These are phyloP conservation scores for Microtus oregoni DNA, from an alignment of 2,113 vertebrate species.

Conservation along the genomic window DNA sequence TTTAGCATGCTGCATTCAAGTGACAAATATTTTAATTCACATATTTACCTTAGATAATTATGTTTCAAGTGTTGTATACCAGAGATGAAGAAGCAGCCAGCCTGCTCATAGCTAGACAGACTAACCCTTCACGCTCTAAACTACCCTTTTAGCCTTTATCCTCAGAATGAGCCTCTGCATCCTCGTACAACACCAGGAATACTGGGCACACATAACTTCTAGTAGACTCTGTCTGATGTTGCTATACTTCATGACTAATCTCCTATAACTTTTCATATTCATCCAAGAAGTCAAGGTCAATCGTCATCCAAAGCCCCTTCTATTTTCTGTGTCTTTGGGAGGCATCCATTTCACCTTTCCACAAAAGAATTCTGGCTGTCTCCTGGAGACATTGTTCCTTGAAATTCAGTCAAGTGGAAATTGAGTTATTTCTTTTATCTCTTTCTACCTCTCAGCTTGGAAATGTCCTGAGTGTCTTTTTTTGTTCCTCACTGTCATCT, in stretches of 20 bases:
- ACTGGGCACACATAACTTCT: not conserved
- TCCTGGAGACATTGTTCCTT: not conserved
- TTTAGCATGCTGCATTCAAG: not conserved
- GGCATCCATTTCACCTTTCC: not conserved
- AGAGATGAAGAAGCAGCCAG: not conserved
- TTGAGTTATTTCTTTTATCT: constrained; percentile 17
- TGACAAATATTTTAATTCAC: constrained; percentile 13
- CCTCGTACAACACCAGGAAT: not conserved
- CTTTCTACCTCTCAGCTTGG: not conserved
- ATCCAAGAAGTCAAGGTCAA: constrained; percentile 1
- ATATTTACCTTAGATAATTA: constrained; percentile 13
- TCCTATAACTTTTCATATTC: not conserved
- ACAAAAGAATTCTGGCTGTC: not conserved
- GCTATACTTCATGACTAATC: not conserved
- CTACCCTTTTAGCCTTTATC: not conserved
- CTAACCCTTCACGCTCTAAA: not conserved
- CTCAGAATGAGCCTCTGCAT: not conserved
- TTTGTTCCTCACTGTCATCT: not conserved
- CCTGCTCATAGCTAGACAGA: not conserved
- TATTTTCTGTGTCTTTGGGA: not conserved
- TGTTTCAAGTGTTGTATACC: not conserved
- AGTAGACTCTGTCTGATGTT: not conserved
- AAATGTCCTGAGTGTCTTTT: not conserved
- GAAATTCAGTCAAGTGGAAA: constrained; percentile 10
- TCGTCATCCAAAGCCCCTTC: not conserved